Base-by-base conservation (phyloP, 2,888 invertebrate genomes). In the Petrolisthes manimaculis region DNA sequence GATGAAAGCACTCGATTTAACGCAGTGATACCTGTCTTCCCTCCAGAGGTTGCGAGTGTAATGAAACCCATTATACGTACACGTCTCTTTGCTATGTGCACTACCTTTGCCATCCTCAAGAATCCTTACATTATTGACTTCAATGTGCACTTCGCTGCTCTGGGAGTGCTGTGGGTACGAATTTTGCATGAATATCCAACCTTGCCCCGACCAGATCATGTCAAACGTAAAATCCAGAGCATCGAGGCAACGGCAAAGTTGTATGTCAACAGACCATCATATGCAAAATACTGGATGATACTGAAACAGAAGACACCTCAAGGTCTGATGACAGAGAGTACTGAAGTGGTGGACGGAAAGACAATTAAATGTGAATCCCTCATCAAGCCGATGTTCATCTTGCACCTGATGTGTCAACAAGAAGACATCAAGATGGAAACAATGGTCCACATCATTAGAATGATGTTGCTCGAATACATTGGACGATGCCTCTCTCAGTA, bases 51-150 rank as follows among this genome's bases (percentile, higher is more conserved):
- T 21, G 84, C 83, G 5, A 83, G 83, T 51, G 18, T 61, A 3
- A 79, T 90, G 79, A 14, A 55, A 53, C 86, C 77, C n/a, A 21
- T 90, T 24, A 84, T 86, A 0, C 56, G 69, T 12, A 90, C 88
- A 21, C 86, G 88, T n/a, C 55, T 88, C 12, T 90, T 82, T 83
- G 54, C 86, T 9, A 86, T 90, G 82, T 85, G 83, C 74, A 85
- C 80, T 12, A 88, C 90, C n/a, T 90, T 90, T 78, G 84, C 87
- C 74, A 84, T 89, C 21, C 67, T 84, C 21, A 89, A 90, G 61
- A 88, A 90, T 56, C 88, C 90, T 14, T 84, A 88, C n/a, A 81
- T 90, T 8, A 83, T 90, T 67, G 86, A 88, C 53, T 84, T 77
- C 21, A 77, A 83, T 55, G 53, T 85, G 12, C 90, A 90, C 75